Evolutionary conservation across 2,113 vertebrate genomes (phyloP).

Genomic region (Pampusana beccarii): DNA sequence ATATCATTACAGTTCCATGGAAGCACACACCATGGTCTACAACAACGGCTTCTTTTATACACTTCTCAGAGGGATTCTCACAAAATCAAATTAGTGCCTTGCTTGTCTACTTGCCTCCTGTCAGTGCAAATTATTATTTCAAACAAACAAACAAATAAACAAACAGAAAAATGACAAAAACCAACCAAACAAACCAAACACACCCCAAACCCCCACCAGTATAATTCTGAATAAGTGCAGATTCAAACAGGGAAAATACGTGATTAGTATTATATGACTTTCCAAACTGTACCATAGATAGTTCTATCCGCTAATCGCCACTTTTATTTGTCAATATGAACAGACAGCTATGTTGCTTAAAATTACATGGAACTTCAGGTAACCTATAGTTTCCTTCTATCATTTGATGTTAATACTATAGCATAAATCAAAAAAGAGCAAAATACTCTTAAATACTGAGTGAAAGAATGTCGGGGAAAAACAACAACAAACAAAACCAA

Average conservation of each 20-base stretch:
- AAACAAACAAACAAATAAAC: not conserved
- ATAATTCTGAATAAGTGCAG: not conserved
- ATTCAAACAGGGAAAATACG: not conserved
- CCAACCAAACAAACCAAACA: not conserved
- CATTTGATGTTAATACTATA: not conserved
- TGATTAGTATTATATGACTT: not conserved
- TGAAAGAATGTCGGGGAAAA: not conserved
- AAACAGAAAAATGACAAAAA: not conserved
- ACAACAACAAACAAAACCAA: too few relatives aligned
- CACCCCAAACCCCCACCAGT: not conserved
- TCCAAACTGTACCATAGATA: not conserved
- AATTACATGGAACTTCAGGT: not conserved
- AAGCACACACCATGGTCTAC: not conserved
- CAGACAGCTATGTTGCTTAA: not conserved
- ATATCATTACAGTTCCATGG: not conserved
- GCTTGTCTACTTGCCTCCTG: not conserved
- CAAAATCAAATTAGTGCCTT: not conserved
- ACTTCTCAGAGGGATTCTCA: not conserved
- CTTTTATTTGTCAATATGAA: not conserved
- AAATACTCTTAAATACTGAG: not conserved
- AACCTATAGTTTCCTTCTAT: not conserved
- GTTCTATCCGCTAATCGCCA: not conserved
- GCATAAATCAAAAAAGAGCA: not conserved
- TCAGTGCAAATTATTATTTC: not conserved
- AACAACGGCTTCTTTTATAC: not conserved